Conservation (phyloP, 2,113 vertebrate species). For the Menidia beryllina region DNA sequence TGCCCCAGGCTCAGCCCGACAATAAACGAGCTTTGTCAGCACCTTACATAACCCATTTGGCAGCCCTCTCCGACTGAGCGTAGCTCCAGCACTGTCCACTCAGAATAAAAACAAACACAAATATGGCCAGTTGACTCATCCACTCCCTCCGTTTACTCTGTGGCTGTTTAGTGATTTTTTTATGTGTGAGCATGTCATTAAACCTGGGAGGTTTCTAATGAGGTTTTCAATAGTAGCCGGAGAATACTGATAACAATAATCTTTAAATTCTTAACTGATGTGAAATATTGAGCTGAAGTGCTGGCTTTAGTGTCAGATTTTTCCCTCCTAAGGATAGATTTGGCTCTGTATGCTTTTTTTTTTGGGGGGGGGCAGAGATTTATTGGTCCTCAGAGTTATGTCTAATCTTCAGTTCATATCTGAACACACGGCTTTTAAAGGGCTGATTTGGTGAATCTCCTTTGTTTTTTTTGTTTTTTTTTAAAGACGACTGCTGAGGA, state of each 20-base stretch:
- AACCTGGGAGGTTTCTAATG: too few species aligned
- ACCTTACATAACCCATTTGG: slow-evolving; percentile 59
- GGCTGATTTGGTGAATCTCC: not conserved
- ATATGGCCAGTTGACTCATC: slow-evolving; percentile 22
- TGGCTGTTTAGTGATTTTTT: too few species aligned
- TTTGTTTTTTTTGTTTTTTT: too few species aligned
- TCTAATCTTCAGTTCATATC: not conserved
- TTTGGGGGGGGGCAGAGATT: not conserved
- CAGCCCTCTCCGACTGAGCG: slow-evolving; percentile 40
- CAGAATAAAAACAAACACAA: slow-evolving; percentile 50
- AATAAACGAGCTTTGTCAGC: slow-evolving; percentile 72
- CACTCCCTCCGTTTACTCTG: slow-evolving; percentile 19
- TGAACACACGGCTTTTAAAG: not conserved
- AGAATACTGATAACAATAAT: too few species aligned
- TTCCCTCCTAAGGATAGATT: not conserved
- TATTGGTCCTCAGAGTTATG: not conserved
- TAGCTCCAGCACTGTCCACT: slow-evolving; percentile 55
- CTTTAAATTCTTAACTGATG: not conserved
- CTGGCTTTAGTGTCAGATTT: not conserved
- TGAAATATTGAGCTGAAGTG: not conserved
- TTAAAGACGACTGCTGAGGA: slow-evolving; percentile 85
- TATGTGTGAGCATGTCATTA: too few species aligned
- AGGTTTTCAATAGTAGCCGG: too few species aligned
- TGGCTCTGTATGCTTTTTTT: not conserved
- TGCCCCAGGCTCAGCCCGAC: slow-evolving; percentile 47